Evolutionary conservation across 2,797 vertebrate genomes (phyloP), one percentile per base, ranked within the genome.

Genomic region (Morus bassanus): DNA sequence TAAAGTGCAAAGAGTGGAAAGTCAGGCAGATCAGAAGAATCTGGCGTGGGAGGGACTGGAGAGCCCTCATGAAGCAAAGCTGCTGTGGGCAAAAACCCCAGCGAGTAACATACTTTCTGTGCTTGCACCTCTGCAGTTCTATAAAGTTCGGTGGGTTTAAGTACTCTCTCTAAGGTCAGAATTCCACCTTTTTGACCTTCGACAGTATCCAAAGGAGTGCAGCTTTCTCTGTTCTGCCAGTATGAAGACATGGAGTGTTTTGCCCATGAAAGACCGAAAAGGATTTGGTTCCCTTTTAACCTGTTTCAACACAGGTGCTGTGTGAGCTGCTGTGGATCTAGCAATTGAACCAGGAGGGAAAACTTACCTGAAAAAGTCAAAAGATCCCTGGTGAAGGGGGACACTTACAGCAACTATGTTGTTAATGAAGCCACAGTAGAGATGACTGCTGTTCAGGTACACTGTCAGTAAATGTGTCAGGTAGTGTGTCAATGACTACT

Each of bases 81-180:
- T 54, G 70, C 31, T 18, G 15, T 25, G n/a, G 48, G 22, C 41
- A 37, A 74, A 45, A 85, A 9, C 33, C 23, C 15, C n/a, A 70
- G 43, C 12, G 72, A 70, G 39, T 12, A 76, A 27, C 9, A 1
- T 28, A 41, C 19, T 56, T 22, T 13, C 7, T 4, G 15, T 75
- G 74, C 41, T 79, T 54, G 35, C 5, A 50, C 39, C 8, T 51
- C 48, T 11, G 64, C 6, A 6, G 5, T n/a, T 96, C 25, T 53
- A 5, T 45, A 4, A 86, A 51, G 22, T 25, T 37, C 57, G 4
- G 17, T 27, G 25, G 12, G 17, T 65, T 83, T 77, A 80, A 67
- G 46, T 61, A 8, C 5, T 2, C 2, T 0, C 4, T 22, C 18
- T 15, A 3, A 4, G 15, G 31, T 19, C 69, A 74, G 23, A 91